These are phyloP conservation scores for Capitulum mitella DNA, from an alignment of 2,888 invertebrate species.

Conservation along the genomic window DNA sequence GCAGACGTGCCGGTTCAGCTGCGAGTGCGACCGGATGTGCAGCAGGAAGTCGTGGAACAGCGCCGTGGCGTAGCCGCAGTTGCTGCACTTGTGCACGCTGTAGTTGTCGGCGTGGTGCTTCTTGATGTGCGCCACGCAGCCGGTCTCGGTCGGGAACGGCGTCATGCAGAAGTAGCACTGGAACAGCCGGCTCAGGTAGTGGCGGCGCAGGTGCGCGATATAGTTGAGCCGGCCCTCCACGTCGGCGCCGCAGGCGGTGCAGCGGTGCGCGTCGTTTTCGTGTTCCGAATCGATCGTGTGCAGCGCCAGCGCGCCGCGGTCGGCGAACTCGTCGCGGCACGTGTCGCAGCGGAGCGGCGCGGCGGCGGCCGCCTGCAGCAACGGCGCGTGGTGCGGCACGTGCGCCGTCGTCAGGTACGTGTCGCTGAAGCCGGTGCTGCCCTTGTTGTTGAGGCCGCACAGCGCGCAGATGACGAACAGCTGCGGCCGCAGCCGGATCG, in stretches of 20 bases:
- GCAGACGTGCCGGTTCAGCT: slow-evolving; percentile 12
- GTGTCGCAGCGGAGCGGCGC: neutral
- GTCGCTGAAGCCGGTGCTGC: neutral
- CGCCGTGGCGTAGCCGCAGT: slow-evolving; percentile 21
- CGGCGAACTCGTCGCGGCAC: neutral
- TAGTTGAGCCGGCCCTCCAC: neutral
- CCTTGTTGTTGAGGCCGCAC: slow-evolving; percentile 20
- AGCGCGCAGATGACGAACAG: slow-evolving; percentile 19
- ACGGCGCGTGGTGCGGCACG: neutral
- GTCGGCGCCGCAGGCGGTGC: neutral
- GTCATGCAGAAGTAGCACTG: slow-evolving; percentile 21
- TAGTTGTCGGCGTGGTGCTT: slow-evolving; percentile 5
- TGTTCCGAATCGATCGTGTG: neutral
- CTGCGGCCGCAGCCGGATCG: slow-evolving; percentile 22
- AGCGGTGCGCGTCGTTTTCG: neutral
- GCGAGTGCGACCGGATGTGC: slow-evolving; percentile 21
- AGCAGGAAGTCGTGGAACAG: slow-evolving; percentile 20
- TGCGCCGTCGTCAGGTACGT: neutral
- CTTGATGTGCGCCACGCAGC: slow-evolving; percentile 11
- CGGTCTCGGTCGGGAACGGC: neutral
- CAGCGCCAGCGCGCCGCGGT: neutral
- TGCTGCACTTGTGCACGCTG: slow-evolving; percentile 23
- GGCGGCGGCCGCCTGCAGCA: too few relatives aligned
- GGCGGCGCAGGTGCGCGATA: neutral
- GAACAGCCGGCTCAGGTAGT: neutral